These are phyloP conservation scores for Nesogale talazaci DNA, from an alignment of 2,113 vertebrate genomes.

Conservation along the genomic window DNA sequence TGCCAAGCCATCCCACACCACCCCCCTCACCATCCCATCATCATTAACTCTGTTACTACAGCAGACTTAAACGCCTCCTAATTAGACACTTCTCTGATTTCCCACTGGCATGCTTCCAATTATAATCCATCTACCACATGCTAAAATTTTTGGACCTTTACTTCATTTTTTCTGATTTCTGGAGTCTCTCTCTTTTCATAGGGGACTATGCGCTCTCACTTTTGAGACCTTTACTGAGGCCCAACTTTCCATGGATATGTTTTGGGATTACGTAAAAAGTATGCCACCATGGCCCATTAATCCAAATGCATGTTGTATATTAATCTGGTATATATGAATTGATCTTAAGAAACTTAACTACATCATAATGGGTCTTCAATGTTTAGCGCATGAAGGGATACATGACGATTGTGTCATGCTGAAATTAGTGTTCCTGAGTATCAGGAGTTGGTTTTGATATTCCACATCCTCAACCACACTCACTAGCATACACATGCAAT, in stretches of 20 bases:
- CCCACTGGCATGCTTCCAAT: not conserved
- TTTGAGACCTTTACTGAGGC: conserved; percentile 14
- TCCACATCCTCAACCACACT: conserved; percentile 6
- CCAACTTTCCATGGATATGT: not conserved
- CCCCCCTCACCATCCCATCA: not conserved
- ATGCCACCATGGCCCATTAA: not conserved
- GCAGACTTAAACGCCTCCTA: conserved; percentile 27
- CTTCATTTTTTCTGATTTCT: conserved; percentile 13
- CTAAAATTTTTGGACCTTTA: not conserved
- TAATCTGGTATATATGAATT: not conserved
- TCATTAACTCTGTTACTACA: conserved; percentile 19
- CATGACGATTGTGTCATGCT: not conserved
- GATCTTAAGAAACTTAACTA: not conserved
- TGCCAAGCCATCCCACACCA: not conserved
- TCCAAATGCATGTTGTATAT: not conserved
- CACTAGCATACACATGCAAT: not conserved
- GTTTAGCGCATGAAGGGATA: not conserved
- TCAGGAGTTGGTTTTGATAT: not conserved
- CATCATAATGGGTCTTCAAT: not conserved
- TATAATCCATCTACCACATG: not conserved
- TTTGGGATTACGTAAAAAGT: not conserved
- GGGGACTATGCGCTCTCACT: not conserved
- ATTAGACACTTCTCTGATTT: not conserved
- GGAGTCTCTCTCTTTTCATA: not conserved
- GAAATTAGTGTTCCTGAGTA: not conserved